Evolutionary conservation across 2,888 invertebrate species (phyloP).

Genomic region (Drosophila atroscutellata): DNA sequence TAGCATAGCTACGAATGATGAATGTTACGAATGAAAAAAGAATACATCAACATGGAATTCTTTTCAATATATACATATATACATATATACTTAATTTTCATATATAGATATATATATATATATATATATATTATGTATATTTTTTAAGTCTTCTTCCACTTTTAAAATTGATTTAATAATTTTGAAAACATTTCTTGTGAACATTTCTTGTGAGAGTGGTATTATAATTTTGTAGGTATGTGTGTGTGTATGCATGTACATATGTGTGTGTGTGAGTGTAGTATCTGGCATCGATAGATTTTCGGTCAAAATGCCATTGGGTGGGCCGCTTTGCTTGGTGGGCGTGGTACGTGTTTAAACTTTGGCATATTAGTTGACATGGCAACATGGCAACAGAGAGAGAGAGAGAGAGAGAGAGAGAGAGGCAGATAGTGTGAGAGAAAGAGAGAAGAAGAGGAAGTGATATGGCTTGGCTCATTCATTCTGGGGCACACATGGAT

Average conservation of each 20-base stretch:
- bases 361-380: conserved; percentile 59
- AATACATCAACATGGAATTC: no score
- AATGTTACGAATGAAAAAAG: no score
- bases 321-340: conserved; percentile 16
- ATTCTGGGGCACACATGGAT: conserved; percentile 47
- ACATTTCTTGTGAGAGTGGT: background rate
- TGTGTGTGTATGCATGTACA: background rate
- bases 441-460: background rate
- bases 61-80: no score
- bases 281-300: conserved; percentile 37
- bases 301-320: conserved; percentile 57
- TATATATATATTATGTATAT: no score
- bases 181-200: background rate
- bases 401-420: background rate
- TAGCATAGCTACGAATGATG: no score
- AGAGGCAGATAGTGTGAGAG: background rate
- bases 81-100: no score
- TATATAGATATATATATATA: no score
- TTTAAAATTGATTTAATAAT: background rate
- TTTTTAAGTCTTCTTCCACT: background rate
- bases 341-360: conserved; percentile 49
- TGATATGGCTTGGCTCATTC: conserved; percentile 55
- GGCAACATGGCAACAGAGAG: no score
- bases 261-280: background rate
- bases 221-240: background rate